phyloP scores from a whole-genome alignment of 2,888 invertebrate genomes.

The Calephelis perditalis region DNA sequence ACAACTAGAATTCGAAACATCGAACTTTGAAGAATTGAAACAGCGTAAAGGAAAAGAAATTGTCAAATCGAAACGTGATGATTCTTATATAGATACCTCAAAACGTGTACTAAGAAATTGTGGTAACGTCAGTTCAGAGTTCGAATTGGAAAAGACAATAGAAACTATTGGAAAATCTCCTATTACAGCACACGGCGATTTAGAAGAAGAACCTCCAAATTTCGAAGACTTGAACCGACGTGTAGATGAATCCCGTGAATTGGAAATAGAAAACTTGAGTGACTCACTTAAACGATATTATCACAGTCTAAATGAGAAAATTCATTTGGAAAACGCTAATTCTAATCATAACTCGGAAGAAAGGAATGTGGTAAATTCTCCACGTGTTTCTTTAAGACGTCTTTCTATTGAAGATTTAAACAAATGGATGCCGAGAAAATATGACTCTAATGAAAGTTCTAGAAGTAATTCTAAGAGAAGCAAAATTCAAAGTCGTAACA shows the following conservation, averaged over 20 bases:
- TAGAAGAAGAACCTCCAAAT: constrained; percentile 47
- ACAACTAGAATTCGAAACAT: too few relatives aligned
- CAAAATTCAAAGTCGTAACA: not conserved
- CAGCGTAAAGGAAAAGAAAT: not conserved
- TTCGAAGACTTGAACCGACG: constrained; percentile 36
- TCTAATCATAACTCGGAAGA: constrained; percentile 5
- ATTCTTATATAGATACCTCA: not conserved
- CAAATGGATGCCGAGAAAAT: constrained; percentile 30
- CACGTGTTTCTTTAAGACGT: constrained; percentile 25
- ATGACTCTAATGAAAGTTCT: constrained; percentile 25
- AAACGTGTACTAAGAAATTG: not conserved
- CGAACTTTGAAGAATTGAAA: too few relatives aligned
- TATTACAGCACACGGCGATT: constrained; percentile 53
- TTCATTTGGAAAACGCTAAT: not conserved
- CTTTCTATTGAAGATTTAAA: constrained; percentile 28
- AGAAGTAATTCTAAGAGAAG: constrained; percentile 17
- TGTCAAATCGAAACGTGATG: not conserved
- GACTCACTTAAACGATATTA: constrained; percentile 43
- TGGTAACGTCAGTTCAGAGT: constrained; percentile 14
- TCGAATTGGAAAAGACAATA: constrained; percentile 43
- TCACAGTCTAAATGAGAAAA: constrained; percentile 36
- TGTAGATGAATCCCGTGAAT: constrained; percentile 38
- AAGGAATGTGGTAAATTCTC: constrained; percentile 16
- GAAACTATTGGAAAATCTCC: constrained; percentile 42
- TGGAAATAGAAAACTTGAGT: constrained; percentile 44